A percentile compares a stretch with the other conserved stretches of the same genome.
Evolutionary conservation across 2,113 vertebrate genomes (phyloP).

Genomic region (Sapayoa aenigma): DNA sequence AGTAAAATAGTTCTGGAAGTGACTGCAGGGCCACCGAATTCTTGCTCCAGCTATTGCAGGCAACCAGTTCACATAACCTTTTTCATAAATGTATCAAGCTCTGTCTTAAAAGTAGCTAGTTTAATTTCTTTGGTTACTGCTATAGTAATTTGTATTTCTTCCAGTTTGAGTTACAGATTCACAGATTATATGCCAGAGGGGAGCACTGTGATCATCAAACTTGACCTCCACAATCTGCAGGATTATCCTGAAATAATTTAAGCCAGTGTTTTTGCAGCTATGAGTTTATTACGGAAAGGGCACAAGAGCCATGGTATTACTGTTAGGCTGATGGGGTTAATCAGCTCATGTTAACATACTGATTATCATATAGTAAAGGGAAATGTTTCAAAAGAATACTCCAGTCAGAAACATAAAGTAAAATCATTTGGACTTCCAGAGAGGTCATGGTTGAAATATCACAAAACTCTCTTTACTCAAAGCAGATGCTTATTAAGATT

Average conservation of each 20-base stretch:
- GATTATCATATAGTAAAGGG: slow-evolving; percentile 73
- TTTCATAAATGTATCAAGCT: neutral
- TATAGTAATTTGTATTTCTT: neutral
- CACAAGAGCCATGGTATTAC: slow-evolving; percentile 35
- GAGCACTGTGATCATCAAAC: neutral
- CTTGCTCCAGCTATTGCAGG: neutral
- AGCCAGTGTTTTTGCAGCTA: slow-evolving; percentile 60
- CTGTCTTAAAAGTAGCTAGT: neutral
- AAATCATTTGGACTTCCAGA: slow-evolving; percentile 74
- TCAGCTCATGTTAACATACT: slow-evolving; percentile 77
- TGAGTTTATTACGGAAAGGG: slow-evolving; percentile 23
- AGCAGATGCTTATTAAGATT: slow-evolving; percentile 82
- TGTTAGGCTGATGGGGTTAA: slow-evolving; percentile 77
- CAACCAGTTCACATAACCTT: neutral
- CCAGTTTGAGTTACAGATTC: neutral
- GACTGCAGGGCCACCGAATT: neutral
- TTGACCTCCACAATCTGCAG: slow-evolving; percentile 16
- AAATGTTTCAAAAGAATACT: slow-evolving; percentile 63
- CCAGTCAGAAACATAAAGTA: slow-evolving; percentile 41
- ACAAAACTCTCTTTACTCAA: slow-evolving; percentile 76
- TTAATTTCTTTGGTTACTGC: slow-evolving; percentile 16
- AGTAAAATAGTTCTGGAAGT: slow-evolving; percentile 7
- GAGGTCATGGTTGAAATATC: slow-evolving; percentile 80
- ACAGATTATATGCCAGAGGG: neutral
- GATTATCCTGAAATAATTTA: slow-evolving; percentile 2